Base-by-base conservation (phyloP, 2,888 invertebrate species). In the Protophormia terraenovae region DNA sequence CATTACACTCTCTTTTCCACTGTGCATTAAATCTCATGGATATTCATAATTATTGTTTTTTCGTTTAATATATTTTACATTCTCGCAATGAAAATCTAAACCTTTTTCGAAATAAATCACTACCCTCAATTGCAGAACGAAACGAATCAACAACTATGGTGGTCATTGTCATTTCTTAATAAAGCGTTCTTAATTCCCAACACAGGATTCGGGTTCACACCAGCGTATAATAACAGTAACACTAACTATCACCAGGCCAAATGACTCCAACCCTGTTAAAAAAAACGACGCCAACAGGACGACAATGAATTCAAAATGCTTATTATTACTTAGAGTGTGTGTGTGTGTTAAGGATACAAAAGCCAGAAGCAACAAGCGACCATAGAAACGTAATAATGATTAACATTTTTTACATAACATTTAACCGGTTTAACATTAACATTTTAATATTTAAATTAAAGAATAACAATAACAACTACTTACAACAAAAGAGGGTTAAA, bases 361-460 rank as follows among this genome's bases (percentile, higher is more conserved):
- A 60, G n/a, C 22, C 55, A 66, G 14, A 41, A 29, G 29, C 66
- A 55, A 67, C 16, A 88, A 86, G 86, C 76, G 41, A 8, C 8
- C 45, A 55, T 12, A 60, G 27, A n/a, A 45, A 47, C 19, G 58
- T 64, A 80, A 73, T 71, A 64, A 71, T 80, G 82, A 84, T 72
- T 83, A 76, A 81, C 62, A 84, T 86, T 87, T 88, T 89, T 89
- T 87, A 89, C 90, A 89, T 89, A 89, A 90, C 90, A 90, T 90
- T 90, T 90, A 90, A 90, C 90, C 90, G 87, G 88, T 81, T 81
- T 69, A 78, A 78, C 75, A 82, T 84, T 72, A 45, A 76, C n/a
- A n/a, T n/a, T 55, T 62, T 69, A 47, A 81, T 81, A 77, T 53
- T 73, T 19, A 69, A 69, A 62, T 45, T 29, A n/a, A 69, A 60